Evolutionary conservation across 2,888 invertebrate genomes (phyloP).

Genomic region (Stictocephala bisonia): DNA sequence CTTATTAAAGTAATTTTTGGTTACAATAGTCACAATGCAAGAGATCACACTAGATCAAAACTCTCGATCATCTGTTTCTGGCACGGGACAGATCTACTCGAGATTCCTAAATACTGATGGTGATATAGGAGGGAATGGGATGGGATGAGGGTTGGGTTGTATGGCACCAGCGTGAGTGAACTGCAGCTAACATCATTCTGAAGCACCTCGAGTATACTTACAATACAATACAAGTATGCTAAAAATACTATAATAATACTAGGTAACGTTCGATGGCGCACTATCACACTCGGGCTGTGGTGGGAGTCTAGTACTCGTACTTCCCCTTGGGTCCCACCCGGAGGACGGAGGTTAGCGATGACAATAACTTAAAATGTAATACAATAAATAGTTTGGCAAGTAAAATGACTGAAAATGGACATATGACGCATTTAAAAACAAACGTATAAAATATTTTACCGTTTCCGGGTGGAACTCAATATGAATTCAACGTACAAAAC

Average conservation of each 20-base stretch:
- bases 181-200: neutral
- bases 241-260: constrained; percentile 40
- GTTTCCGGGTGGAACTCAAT: no score
- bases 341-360: no score
- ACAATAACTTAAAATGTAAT: no score
- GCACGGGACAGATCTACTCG: constrained; percentile 2
- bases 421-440: no score
- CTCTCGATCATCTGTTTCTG: neutral
- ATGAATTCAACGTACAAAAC: no score
- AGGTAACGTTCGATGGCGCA: constrained; percentile 27
- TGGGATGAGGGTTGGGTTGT: no score
- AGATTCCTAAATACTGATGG: constrained; percentile 17
- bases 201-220: constrained; percentile 34
- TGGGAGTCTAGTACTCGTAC: no score
- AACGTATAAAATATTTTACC: no score
- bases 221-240: neutral
- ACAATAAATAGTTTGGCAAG: no score
- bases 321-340: no score
- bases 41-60: constrained; percentile 1
- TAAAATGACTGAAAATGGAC: no score
- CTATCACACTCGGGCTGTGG: no score
- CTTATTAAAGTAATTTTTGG: constrained; percentile 31
- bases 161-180: neutral
- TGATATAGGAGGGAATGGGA: neutral
- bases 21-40: constrained; percentile 18